phyloP scores from a whole-genome alignment of 2,113 vertebrate genomes.

The Podilymbus podiceps region DNA sequence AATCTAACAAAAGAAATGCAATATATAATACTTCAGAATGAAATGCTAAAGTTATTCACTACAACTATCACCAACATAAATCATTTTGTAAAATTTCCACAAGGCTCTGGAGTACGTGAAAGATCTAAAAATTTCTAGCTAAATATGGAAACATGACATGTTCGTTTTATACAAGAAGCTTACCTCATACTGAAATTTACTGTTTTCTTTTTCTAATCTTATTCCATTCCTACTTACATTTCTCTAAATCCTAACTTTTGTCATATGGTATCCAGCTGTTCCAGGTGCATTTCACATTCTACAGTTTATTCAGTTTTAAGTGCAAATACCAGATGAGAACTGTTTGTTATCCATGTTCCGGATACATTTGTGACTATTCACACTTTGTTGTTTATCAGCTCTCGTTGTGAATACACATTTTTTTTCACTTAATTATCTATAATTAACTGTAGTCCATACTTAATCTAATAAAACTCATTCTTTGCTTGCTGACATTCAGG shows the following conservation, averaged over 20 bases:
- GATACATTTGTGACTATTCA: constrained; percentile 59
- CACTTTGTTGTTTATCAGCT: constrained; percentile 40
- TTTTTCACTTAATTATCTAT: constrained; percentile 54
- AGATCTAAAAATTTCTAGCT: constrained; percentile 45
- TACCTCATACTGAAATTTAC: constrained; percentile 44
- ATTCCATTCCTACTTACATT: constrained; percentile 60
- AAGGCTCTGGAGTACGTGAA: constrained; percentile 1
- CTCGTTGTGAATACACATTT: constrained; percentile 48
- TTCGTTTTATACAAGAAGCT: constrained; percentile 14
- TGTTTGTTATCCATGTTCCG: constrained; percentile 5
- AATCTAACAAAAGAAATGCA: constrained; percentile 12
- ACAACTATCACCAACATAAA: neutral
- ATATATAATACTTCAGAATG: constrained; percentile 4
- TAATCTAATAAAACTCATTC: constrained; percentile 76
- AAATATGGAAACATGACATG: constrained; percentile 28
- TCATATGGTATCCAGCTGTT: constrained; percentile 64
- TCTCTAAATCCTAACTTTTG: constrained; percentile 56
- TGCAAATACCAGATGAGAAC: constrained; percentile 35
- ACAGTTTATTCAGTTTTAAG: constrained; percentile 60
- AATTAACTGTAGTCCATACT: constrained; percentile 69
- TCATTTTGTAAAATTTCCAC: constrained; percentile 28
- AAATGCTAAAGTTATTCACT: constrained; percentile 17
- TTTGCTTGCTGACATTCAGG: constrained; percentile 83
- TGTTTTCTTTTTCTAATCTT: constrained; percentile 59
- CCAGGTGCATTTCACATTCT: constrained; percentile 61